Conservation (phyloP, 2,113 vertebrate genomes). For the Numenius arquata region DNA sequence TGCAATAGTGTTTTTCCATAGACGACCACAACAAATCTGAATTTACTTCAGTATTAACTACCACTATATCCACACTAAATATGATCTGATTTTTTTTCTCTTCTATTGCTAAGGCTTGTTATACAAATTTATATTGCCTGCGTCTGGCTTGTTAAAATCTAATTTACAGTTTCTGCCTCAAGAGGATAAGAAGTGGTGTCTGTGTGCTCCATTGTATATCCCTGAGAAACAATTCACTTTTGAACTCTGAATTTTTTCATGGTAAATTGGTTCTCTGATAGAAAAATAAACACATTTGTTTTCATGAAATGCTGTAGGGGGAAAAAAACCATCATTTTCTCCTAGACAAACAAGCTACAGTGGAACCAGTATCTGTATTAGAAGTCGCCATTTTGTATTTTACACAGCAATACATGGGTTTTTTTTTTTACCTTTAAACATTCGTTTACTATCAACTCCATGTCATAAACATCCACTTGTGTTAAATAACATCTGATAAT, state of each 20-base stretch:
- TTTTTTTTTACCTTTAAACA: neutral
- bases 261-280: constrained; percentile 46
- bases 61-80: neutral
- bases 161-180: constrained; percentile 64
- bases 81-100: neutral
- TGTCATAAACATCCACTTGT: neutral
- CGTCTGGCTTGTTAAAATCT: constrained; percentile 61
- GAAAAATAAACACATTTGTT: constrained; percentile 61
- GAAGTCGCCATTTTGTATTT: neutral
- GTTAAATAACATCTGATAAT: neutral
- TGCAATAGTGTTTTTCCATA: neutral
- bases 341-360: neutral
- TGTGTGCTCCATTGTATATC: constrained; percentile 17
- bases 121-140: constrained; percentile 43
- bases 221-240: constrained; percentile 57
- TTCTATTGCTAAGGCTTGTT: neutral
- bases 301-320: constrained; percentile 10
- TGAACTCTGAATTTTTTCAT: constrained; percentile 48
- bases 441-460: neutral
- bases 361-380: neutral
- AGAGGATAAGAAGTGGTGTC: constrained; percentile 39
- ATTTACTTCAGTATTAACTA: neutral
- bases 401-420: neutral
- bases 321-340: neutral
- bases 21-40: neutral